Base-by-base conservation (phyloP, 1,140 invertebrate species). In the Drosophila triauraria region DNA sequence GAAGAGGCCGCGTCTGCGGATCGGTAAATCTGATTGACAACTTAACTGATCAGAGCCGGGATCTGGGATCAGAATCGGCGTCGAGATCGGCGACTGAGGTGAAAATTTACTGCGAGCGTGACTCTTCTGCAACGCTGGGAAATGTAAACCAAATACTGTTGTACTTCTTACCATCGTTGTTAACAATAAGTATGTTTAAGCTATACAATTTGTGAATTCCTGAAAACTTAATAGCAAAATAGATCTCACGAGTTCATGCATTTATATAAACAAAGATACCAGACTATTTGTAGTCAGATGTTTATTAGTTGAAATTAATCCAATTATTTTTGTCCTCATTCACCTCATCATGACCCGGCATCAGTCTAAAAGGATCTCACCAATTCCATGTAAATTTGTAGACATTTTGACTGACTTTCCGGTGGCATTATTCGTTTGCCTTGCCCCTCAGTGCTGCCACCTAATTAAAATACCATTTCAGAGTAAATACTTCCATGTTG, bases 1-100 rank as follows among this genome's bases (percentile, higher is more conserved):
- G 61, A 78, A 54, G 32, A 47, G 51, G 63, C 53, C 48, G 50
- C 57, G 58, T 67, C 68, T 54, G 51, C 53, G 44, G 60, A 70
- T 53, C 51, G 12, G 60, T 60, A 57, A 61, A 35, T 35, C 64
- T 90, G 85, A 88, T 88, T 90, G 84, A 90, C 84, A 88, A 84
- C 78, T 88, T 54, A 48, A 60, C 57, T 68, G 51, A 51, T 38
- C 48, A 13, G 23, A 20, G 12, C 23, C n/a, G 58, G 58, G 63
- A 62, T 35, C 25, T 43, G 20, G 61, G 20, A 10, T 13, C 35
- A 32, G 57, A 20, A 43, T 42, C n/a, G 42, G 44, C n/a, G 27
- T 42, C 17, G 67, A 71, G 53, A 51, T 50, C 10, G 27, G 8
- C 32, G 56, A 25, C 20, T n/a, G 12, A 62, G 23, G 40, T 40